Conservation (phyloP, 37 sponge, comb jelly and placozoan genomes). For the Eunapius fragilis region DNA sequence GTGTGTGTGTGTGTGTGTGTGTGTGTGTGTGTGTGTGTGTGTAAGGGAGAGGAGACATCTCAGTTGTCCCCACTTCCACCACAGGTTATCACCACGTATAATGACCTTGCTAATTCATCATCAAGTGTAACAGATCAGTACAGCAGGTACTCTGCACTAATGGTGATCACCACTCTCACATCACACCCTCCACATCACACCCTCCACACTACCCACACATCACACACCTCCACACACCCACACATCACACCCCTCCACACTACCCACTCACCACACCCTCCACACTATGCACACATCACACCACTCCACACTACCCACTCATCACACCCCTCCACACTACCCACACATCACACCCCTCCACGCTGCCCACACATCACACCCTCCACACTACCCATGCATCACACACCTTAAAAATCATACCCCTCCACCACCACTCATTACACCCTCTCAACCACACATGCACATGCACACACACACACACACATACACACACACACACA, state of each 20-base stretch:
- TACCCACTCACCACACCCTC: neutral
- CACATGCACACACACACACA: constrained; percentile 12
- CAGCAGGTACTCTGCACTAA: constrained; percentile 21
- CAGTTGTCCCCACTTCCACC: neutral
- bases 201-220: neutral
- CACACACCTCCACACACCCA: neutral
- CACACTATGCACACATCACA: no score
- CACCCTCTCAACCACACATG: neutral
- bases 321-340: no score
- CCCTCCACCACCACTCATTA: neutral
- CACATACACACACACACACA: neutral
- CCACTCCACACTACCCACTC: no score
- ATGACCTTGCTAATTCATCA: constrained; percentile 13
- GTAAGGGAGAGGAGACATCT: no score
- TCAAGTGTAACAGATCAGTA: constrained; percentile 31
- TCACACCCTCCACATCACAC: neutral
- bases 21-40: no score
- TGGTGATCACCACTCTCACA: neutral
- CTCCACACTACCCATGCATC: neutral
- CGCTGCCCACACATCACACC: no score
- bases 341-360: no score
- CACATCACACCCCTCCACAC: neutral
- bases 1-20: neutral
- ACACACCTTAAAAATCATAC: neutral
- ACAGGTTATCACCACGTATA: constrained; percentile 56